Percentiles rank a stretch among this genome's conserved stretches.
phyloP scores from a whole-genome alignment of 2,797 vertebrate species.

The Crocidura indochinensis region DNA sequence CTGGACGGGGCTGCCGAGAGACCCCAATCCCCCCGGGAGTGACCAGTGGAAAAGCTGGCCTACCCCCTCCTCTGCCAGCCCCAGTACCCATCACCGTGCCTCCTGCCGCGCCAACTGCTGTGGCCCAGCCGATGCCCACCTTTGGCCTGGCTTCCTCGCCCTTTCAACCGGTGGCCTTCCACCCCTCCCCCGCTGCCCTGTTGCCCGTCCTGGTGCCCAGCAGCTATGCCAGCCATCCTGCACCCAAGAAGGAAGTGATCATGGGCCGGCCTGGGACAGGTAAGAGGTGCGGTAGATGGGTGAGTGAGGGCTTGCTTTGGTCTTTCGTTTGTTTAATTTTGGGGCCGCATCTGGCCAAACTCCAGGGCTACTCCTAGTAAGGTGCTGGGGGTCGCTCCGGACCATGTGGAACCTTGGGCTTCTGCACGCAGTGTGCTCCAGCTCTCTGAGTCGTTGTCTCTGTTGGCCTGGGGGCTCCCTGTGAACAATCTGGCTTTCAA shows the following conservation, averaged over 20 bases:
- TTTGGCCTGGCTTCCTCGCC: constrained; percentile 90
- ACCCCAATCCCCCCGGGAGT: constrained; percentile 90
- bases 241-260: constrained; percentile 96
- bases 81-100: constrained; percentile 83
- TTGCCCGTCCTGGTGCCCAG: constrained; percentile 95
- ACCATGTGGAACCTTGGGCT: too few relatives aligned
- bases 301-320: neutral
- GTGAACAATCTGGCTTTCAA: neutral
- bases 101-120: constrained; percentile 77
- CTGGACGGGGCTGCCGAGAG: constrained; percentile 85
- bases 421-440: too few relatives aligned
- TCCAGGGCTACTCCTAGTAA: too few relatives aligned
- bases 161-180: constrained; percentile 96
- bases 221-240: constrained; percentile 94
- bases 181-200: constrained; percentile 96
- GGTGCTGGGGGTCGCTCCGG: too few relatives aligned
- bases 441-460: too few relatives aligned
- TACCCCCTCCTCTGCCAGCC: constrained; percentile 82
- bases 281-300: constrained; percentile 87
- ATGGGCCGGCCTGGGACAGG: constrained; percentile 97
- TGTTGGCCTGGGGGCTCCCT: constrained; percentile 61
- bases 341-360: too few relatives aligned
- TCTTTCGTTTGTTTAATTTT: too few relatives aligned
- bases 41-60: constrained; percentile 84
- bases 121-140: constrained; percentile 85